These are phyloP conservation scores for Amyelois transitella DNA, from an alignment of 1,140 invertebrate species.

Conservation along the genomic window DNA sequence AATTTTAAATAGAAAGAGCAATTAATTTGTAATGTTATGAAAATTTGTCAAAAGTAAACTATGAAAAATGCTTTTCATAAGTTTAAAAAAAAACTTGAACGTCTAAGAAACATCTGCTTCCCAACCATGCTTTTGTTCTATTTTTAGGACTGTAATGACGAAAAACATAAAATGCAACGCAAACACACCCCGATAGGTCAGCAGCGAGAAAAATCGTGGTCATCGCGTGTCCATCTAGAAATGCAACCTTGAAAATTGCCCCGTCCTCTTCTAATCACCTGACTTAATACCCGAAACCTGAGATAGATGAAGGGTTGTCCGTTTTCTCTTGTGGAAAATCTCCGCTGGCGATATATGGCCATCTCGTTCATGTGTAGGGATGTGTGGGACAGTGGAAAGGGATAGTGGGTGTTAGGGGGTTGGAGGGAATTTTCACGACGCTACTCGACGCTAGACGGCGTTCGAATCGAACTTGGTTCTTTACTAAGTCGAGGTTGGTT, in stretches of 20 bases:
- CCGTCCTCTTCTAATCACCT: constrained; percentile 49
- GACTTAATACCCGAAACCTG: constrained; percentile 43
- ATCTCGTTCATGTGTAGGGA: constrained; percentile 63
- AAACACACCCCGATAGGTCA: constrained; percentile 35
- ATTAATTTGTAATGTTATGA: no score
- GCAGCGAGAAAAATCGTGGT: constrained; percentile 37
- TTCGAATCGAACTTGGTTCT: constrained; percentile 23
- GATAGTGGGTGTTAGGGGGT: constrained; percentile 41
- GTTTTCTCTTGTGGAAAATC: constrained; percentile 57
- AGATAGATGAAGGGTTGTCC: constrained; percentile 56
- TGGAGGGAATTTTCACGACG: constrained; percentile 29
- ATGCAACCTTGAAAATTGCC: constrained; percentile 30
- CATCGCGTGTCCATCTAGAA: constrained; percentile 43
- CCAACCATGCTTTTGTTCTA: background rate
- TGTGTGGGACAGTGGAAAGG: constrained; percentile 55
- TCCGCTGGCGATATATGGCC: constrained; percentile 43
- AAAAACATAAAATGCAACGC: constrained; percentile 12
- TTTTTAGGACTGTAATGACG: background rate
- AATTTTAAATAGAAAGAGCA: no score
- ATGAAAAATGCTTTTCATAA: no score
- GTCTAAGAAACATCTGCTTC: background rate
- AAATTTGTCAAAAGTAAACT: no score
- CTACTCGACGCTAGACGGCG: constrained; percentile 69
- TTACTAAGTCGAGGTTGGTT: background rate
- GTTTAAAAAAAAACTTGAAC: background rate